Base-by-base conservation (phyloP, 23 tunicate genomes). In the Ciona savignyi region DNA sequence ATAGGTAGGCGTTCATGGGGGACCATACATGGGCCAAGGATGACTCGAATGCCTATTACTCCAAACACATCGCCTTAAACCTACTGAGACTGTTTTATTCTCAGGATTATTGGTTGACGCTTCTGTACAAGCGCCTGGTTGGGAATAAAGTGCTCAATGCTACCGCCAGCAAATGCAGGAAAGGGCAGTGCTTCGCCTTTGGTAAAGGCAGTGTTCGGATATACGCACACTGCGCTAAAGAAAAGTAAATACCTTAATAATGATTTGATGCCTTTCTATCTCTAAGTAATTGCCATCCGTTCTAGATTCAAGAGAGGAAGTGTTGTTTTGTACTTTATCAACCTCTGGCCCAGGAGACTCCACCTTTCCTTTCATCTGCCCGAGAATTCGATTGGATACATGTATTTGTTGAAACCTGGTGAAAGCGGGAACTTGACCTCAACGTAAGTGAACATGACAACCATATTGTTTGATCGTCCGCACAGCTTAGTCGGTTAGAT, bases 51-150 rank as follows among this genome's bases (percentile, higher is more conserved):
- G n/a, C n/a, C n/a, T n/a, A n/a, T n/a, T n/a, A n/a, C n/a, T n/a
- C n/a, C n/a, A n/a, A n/a, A n/a, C n/a, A n/a, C n/a, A n/a, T n/a
- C n/a, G n/a, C n/a, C n/a, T n/a, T n/a, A n/a, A n/a, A 6, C 9
- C 56, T 15, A 42, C 15, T 6, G 15, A n/a, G 22, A 9, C 24
- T 63, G 15, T n/a, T 11, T n/a, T 63, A 4, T 63, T 63, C 63
- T 48, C 35, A 91, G 97, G 97, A 91, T 71, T 91, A 91, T 76
- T 91, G 97, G 97, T 62, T 91, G 61, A 91, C 97, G 21, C 35
- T 84, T n/a, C 60, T 91, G 26, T 91, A 91, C 78, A 91, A 85
- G 75, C 65, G 35, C 30, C 62, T 91, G 76, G 97, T 91, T 29
- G 91, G 91, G 26, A 51, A 35, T 22, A 32, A 33, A 29, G 92